Evolutionary conservation across 2,113 vertebrate genomes (phyloP), one percentile per base, ranked within the genome.

Genomic region (Dipodomys stephensi): DNA sequence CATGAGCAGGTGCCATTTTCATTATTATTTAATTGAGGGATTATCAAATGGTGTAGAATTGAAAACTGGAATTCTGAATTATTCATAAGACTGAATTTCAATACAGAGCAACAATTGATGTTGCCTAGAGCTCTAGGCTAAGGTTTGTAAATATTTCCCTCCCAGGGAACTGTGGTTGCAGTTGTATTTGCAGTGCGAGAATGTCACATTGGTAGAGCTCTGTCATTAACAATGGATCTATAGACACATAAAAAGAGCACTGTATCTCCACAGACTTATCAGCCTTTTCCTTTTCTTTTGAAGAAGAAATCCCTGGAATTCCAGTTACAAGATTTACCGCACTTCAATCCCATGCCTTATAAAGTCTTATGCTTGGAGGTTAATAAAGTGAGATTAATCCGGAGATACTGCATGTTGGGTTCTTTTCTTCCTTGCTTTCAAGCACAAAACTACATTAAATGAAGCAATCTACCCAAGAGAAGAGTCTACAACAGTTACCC

Each of bases 351-450:
- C 78, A 67, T 81, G 79, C 65, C 53, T 93, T 86, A 83, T 94
- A 96, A 95, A 95, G 83, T 69, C 95, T 95, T 87, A 93, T 62
- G 62, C 92, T 83, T 7, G 0, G 88, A 95, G 85, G 96, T 95
- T 97, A 95, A 96, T 96, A 93, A 97, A 97, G 90, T 60, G 69
- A 95, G 93, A 96, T 95, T 94, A 96, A 95, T 96, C 93, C 85
- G 73, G 93, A 94, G 77, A 94, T 88, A 72, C 81, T 53, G 68
- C 73, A 67, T 60, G 65, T 87, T 83, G 78, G 72, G 4, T 76
- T 93, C 73, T 88, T 95, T 82, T 85, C 46, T 94, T 77, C 78
- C 76, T 83, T 93, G 68, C 72, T 86, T 82, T 84, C 94, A 65
- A 93, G 39, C 28, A 39, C 71, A 15, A 57, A 57, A 90, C 64